Evolutionary conservation across 2,797 vertebrate genomes (phyloP), one percentile per base, ranked within the genome.

Genomic region (Dermochelys coriacea): DNA sequence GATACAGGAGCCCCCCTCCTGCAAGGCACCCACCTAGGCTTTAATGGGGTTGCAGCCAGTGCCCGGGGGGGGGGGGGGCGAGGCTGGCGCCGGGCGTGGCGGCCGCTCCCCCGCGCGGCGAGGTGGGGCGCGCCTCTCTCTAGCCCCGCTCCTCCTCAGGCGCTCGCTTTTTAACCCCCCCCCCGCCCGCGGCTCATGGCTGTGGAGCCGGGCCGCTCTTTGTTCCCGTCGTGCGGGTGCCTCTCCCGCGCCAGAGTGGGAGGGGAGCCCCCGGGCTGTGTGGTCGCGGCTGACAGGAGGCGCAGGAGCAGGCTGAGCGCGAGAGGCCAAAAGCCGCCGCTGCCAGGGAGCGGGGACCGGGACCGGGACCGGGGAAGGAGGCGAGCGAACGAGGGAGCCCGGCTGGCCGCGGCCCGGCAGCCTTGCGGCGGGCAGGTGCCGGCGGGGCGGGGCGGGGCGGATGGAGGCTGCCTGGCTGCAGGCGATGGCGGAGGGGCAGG

Each of bases 401-500:
- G 47, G 47, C 47, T 47, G 47, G 47, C 7, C 8, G 47, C 47
- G 47, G 83, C 59, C 37, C 52, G 93, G 87, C 87, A 81, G 97
- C 92, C 90, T 85, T 86, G 96, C 91, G 93, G 95, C 93, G 95
- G 97, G 96, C 97, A 97, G 96, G 96, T 96, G 96, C 95, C 71
- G 59, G 86, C 88, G 90, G 61, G 14, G 27, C 54, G 11, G 31
- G 15, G 93, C 86, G 64, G 59, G 51, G 64, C 49, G 94, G 59
- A 95, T 98, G 98, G 98, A 99, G 97, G 98, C 98, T 86, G 98
- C 98, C 74, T 97, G 98, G 97, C 86, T 98, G 96, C 98, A 98
- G 98, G 98, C 98, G 98, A 99, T 99, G 98, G 99, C 99, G 96
- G 99, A 99, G 98, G 99, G 99, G 96, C 99, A 98, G 90, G 93